Conservation (phyloP, 2,113 vertebrate genomes). For the Atherinomorus stipes region DNA sequence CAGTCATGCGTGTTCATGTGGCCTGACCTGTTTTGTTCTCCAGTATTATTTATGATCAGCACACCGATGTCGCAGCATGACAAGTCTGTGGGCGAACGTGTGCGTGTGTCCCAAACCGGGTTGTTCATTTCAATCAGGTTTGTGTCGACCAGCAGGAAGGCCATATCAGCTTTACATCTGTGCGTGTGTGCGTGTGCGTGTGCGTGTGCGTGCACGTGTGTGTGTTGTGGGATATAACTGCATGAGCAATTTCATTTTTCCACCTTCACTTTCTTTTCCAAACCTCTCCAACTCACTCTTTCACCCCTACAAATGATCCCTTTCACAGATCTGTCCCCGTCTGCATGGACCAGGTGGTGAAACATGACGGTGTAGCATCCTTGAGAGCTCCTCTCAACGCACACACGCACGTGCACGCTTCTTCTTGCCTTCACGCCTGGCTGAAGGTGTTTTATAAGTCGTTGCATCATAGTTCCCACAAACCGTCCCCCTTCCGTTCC, state of each 20-base stretch:
- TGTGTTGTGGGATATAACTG: neutral
- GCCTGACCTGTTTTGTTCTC: slow-evolving; percentile 25
- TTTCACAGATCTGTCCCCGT: neutral
- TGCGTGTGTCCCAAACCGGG: neutral
- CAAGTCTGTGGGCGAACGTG: neutral
- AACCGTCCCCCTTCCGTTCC: slow-evolving; percentile 5
- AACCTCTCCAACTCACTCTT: neutral
- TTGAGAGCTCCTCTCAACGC: neutral
- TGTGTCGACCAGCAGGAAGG: too few species aligned
- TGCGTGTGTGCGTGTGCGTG: slow-evolving; percentile 4
- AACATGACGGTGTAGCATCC: slow-evolving; percentile 3
- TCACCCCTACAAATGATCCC: neutral
- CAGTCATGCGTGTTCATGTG: neutral
- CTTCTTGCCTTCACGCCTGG: slow-evolving; percentile 27
- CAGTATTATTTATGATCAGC: slow-evolving; percentile 29
- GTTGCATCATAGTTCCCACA: slow-evolving; percentile 15
- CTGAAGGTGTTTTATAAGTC: slow-evolving; percentile 31
- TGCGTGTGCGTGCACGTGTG: too few species aligned
- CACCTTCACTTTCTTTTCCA: neutral
- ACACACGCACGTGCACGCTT: neutral
- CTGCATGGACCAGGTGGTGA: slow-evolving; percentile 22
- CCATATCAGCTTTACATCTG: too few species aligned
- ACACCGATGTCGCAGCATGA: slow-evolving; percentile 8
- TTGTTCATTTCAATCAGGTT: too few species aligned
- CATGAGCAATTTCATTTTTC: neutral